These are phyloP conservation scores for Gadopsis marmoratus DNA, from an alignment of 2,797 vertebrate genomes.

Conservation along the genomic window DNA sequence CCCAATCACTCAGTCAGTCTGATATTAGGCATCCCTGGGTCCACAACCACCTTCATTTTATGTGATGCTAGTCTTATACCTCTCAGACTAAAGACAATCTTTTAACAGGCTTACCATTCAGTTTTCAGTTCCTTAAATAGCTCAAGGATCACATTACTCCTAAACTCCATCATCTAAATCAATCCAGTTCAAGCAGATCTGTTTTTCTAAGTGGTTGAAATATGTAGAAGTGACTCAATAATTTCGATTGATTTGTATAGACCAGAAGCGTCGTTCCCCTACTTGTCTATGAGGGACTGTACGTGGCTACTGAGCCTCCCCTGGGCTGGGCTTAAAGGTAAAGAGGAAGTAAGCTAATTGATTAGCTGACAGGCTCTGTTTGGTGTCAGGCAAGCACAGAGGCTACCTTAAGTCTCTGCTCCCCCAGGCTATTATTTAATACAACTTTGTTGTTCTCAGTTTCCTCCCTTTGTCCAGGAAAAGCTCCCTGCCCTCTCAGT, in stretches of 20 bases:
- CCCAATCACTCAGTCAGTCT: constrained; percentile 67
- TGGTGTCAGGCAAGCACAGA: constrained; percentile 68
- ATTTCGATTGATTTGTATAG: constrained; percentile 46
- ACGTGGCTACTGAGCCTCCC: constrained; percentile 47
- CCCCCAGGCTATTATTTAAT: constrained; percentile 77
- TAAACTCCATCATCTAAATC: constrained; percentile 25
- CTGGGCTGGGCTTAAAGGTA: constrained; percentile 53
- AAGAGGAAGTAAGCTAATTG: constrained; percentile 76
- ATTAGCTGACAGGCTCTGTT: constrained; percentile 73
- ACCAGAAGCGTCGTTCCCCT: constrained; percentile 38
- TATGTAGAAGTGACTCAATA: constrained; percentile 32
- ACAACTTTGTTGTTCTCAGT: constrained; percentile 76
- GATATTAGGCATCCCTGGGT: constrained; percentile 50
- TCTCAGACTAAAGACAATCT: constrained; percentile 45
- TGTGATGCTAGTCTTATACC: constrained; percentile 12
- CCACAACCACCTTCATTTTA: constrained; percentile 46
- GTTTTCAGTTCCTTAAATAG: constrained; percentile 22
- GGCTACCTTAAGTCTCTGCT: constrained; percentile 51
- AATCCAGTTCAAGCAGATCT: constrained; percentile 40
- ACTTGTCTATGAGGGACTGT: constrained; percentile 31
- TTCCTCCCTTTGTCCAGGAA: constrained; percentile 78
- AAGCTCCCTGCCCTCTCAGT: constrained; percentile 74
- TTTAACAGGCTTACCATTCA: constrained; percentile 42
- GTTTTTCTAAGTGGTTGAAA: constrained; percentile 33
- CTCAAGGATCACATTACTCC: constrained; percentile 5